Base-by-base conservation (phyloP, 2,113 vertebrate species). In the Lasiurus borealis region DNA sequence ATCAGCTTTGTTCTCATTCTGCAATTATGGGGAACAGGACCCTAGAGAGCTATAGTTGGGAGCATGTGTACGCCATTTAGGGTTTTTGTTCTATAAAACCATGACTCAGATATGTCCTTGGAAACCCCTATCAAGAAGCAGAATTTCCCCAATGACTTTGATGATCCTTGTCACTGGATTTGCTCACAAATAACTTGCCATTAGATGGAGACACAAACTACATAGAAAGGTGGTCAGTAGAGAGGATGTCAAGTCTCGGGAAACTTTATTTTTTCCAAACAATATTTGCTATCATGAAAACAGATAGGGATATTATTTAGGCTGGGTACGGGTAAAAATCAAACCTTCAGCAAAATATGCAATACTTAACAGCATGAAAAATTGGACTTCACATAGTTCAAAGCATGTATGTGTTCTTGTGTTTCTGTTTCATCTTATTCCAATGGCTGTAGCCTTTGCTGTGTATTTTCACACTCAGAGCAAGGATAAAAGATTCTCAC, bases 1-100 rank as follows among this genome's bases (percentile, higher is more conserved):
- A 82, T 94, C 91, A 97, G 96, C 73, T 97, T 57, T 64, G 90
- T 95, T 89, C 36, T 96, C 3, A 25, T 73, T 83, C 48, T 91
- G 85, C 59, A 94, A 76, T 91, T 9, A 96, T 9, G 36, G 72
- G 0, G 0, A 96, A 94, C n/a, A 69, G 0, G 1, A 95, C 73
- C 84, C 94, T 64, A 81, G 40, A 44, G 88, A 90, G 66, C 48
- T 72, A 66, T 72, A 52, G 18, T 85, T 93, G 25, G 23, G 83
- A 59, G 44, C 85, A 62, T 59, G 15, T 0, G 0, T 62, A 81
- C 88, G 2, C 62, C 75, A 46, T 90, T 96, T 80, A 81, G 57
- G 0, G 0, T 59, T 92, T 95, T 86, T 14, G 85, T 71, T n/a
- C 64, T 77, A 2, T 90, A 89, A 90, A 96, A 91, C 40, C n/a